These are phyloP conservation scores for Syngnathus typhle DNA, from an alignment of 2,113 vertebrate genomes.

Conservation along the genomic window DNA sequence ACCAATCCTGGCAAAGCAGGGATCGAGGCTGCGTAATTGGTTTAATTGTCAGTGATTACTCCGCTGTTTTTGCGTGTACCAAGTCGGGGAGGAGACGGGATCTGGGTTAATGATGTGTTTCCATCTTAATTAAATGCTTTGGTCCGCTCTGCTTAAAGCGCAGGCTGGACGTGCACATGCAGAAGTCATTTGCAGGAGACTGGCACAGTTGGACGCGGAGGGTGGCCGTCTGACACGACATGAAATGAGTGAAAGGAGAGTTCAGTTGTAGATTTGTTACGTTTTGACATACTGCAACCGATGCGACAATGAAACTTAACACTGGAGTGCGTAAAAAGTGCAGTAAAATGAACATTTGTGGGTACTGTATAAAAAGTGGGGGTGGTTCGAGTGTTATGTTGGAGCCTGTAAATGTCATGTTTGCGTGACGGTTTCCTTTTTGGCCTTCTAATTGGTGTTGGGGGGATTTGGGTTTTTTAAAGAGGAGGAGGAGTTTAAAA, in stretches of 20 bases:
- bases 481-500: constrained; percentile 20
- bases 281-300: background rate
- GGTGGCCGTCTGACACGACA: constrained; percentile 50
- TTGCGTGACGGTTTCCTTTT: constrained; percentile 68
- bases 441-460: constrained; percentile 69
- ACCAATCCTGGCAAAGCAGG: constrained; percentile 67
- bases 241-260: constrained; percentile 31
- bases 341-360: background rate
- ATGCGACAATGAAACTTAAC: constrained; percentile 1
- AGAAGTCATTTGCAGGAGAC: constrained; percentile 65
- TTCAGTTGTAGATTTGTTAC: constrained; percentile 16
- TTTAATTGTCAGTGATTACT: constrained; percentile 96
- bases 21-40: constrained; percentile 83
- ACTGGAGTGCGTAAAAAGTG: background rate
- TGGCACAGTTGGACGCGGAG: constrained; percentile 44
- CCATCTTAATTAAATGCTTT: constrained; percentile 73
- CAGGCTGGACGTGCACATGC: constrained; percentile 59
- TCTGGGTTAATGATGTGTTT: constrained; percentile 74
- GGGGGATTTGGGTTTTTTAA: constrained; percentile 64
- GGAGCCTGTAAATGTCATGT: constrained; percentile 70
- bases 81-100: constrained; percentile 54
- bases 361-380: constrained; percentile 13
- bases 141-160: constrained; percentile 59
- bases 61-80: constrained; percentile 76
- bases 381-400: constrained; percentile 51